Evolutionary conservation across 2,888 invertebrate species (phyloP), one percentile per base, ranked within the genome.

Genomic region (Lacanobia wlatinum): DNA sequence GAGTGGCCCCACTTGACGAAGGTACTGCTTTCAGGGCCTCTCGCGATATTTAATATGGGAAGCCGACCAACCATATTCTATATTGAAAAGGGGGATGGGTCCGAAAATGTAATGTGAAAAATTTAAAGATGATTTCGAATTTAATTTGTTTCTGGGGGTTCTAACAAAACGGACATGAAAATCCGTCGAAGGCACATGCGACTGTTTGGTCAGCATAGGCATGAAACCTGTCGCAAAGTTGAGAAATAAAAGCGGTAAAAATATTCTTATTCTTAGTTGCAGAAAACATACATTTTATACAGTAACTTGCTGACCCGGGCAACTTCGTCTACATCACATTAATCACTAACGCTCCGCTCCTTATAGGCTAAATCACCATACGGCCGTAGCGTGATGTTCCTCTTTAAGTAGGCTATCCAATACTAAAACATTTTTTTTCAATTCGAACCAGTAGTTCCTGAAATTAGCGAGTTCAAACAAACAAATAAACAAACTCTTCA

Each of bases 1-100:
- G 94, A 90, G 90, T 90, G 88, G 89, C 90, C 89, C 87, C 88
- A 86, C 92, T 94, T 95, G 95, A 96, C 94, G 94, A 92, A 92
- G 95, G 95, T 94, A 90, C 90, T 90, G 90, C 92, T 91, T 93
- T 90, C 88, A 92, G 87, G 89, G 89, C 81, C 91, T 93, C 93
- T 89, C 84, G 70, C 73, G 67, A 86, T 89, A 90, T 92, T 92
- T 92, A 94, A 93, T 93, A 90, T 85, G 87, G 90, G 87, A 87
- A 83, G 89, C 91, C 93, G 93, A 92, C 92, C 91, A 91, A 92
- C 91, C 92, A 89, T 89, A 90, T 90, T 90, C 80, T 87, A 89
- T 92, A 92, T 93, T 92, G 89, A 66, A 88, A 90, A 90, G 59
- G 69, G 70, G 75, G 77, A 79, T 78, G 67, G 48, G 38, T 60